Evolutionary conservation across 2,888 invertebrate genomes (phyloP).

Genomic region (Cryptops parisi): DNA sequence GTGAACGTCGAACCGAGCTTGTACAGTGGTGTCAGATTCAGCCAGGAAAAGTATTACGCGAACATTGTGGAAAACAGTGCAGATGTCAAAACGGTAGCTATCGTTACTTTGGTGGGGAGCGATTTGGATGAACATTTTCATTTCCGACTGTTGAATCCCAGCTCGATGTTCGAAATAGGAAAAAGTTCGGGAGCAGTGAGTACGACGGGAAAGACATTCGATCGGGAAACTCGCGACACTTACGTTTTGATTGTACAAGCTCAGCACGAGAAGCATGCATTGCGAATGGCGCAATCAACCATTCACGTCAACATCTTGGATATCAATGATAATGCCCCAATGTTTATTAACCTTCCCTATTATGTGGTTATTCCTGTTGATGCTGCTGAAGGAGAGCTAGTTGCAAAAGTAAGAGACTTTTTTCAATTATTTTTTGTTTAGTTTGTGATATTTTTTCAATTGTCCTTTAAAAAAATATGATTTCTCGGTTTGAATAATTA

Average conservation of each 20-base stretch:
- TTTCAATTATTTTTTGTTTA: no score
- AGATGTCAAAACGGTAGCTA: slow-evolving; percentile 59
- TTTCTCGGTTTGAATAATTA: no score
- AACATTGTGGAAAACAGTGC: slow-evolving; percentile 73
- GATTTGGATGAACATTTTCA: slow-evolving; percentile 73
- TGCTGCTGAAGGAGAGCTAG: slow-evolving; percentile 60
- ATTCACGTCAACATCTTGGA: slow-evolving; percentile 74
- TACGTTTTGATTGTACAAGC: slow-evolving; percentile 75
- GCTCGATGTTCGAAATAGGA: slow-evolving; percentile 70
- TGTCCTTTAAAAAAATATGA: no score
- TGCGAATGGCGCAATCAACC: slow-evolving; percentile 60
- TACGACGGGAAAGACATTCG: slow-evolving; percentile 65
- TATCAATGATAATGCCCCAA: slow-evolving; percentile 89
- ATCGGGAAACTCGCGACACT: slow-evolving; percentile 64
- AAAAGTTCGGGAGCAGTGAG: slow-evolving; percentile 78
- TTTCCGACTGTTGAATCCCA: slow-evolving; percentile 75
- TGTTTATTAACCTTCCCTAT: slow-evolving; percentile 85
- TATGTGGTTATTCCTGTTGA: slow-evolving; percentile 79
- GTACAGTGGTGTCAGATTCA: slow-evolving; percentile 63
- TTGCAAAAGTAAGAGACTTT: slow-evolving; percentile 54
- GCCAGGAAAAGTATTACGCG: slow-evolving; percentile 61
- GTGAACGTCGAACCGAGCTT: slow-evolving; percentile 49
- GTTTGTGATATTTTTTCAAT: no score
- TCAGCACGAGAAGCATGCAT: slow-evolving; percentile 21
- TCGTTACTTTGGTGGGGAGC: slow-evolving; percentile 77